phyloP scores from a whole-genome alignment of 2,797 vertebrate genomes.

The Syndactyla subalaris region DNA sequence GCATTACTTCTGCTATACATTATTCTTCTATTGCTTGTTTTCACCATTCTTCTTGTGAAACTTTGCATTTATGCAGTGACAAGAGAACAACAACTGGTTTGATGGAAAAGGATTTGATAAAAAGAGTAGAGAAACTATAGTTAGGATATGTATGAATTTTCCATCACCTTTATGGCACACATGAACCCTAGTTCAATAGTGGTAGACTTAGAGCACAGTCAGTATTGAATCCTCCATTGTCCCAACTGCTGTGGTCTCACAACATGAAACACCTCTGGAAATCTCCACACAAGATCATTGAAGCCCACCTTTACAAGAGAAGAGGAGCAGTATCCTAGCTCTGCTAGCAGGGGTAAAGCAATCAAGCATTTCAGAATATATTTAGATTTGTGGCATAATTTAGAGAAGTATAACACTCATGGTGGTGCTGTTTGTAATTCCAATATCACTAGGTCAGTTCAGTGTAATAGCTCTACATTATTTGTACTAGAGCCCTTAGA shows the following conservation, averaged over 20 bases:
- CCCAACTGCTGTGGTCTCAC: slow-evolving; percentile 1
- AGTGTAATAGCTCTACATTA: not conserved
- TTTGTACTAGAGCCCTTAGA: not conserved
- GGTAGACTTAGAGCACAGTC: not conserved
- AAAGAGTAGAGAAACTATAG: not conserved
- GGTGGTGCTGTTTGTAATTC: not conserved
- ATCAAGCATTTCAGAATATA: not conserved
- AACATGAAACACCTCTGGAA: not conserved
- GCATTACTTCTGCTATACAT: not conserved
- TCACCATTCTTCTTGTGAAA: not conserved
- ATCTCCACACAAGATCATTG: not conserved
- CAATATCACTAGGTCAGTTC: not conserved
- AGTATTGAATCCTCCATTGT: not conserved
- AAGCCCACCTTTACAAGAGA: not conserved
- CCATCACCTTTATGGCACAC: not conserved
- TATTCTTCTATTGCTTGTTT: not conserved
- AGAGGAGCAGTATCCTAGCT: slow-evolving; percentile 32
- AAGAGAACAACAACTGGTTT: not conserved
- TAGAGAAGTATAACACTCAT: rapidly evolving
- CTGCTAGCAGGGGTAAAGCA: slow-evolving; percentile 37
- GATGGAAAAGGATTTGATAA: not conserved
- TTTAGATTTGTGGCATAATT: not conserved
- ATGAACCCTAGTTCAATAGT: not conserved
- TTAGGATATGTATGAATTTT: not conserved
- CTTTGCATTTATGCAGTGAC: not conserved